Evolutionary conservation across 2,888 invertebrate genomes (phyloP).

Genomic region (Mesorhabditis belari): DNA sequence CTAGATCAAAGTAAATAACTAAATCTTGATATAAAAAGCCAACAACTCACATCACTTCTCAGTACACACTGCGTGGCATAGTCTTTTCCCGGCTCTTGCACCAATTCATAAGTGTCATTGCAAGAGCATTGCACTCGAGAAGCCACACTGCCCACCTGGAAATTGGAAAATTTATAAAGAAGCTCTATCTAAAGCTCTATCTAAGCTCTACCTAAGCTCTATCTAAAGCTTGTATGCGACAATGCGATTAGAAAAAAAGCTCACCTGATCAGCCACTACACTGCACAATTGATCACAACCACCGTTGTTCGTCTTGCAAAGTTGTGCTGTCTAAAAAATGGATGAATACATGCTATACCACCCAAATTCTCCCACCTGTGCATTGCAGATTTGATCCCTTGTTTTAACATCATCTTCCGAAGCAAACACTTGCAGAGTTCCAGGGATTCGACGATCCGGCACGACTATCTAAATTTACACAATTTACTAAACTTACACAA

Average conservation of each 20-base stretch:
- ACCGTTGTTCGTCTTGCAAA: conserved; percentile 78
- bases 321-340: conserved; percentile 67
- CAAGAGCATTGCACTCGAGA: conserved; percentile 76
- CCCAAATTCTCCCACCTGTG: too few species aligned
- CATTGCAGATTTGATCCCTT: conserved; percentile 44
- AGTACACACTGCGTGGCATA: conserved; percentile 47
- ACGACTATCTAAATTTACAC: conserved; percentile 72
- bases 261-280: conserved; percentile 27
- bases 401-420: conserved; percentile 43
- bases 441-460: conserved; percentile 69
- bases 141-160: conserved; percentile 36
- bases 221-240: too few species aligned
- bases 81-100: conserved; percentile 61
- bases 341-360: too few species aligned
- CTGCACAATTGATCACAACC: conserved; percentile 69
- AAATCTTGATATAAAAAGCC: too few species aligned
- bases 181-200: too few species aligned
- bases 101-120: conserved; percentile 75
- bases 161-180: too few species aligned
- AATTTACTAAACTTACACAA: neutral
- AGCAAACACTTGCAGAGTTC: conserved; percentile 49
- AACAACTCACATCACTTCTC: conserved; percentile 2
- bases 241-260: too few species aligned
- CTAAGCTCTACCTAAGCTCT: too few species aligned
- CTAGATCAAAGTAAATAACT: too few species aligned